Evolutionary conservation across 2,113 vertebrate species (phyloP), one percentile per base, ranked within the genome.

Genomic region (Hassar affinis): DNA sequence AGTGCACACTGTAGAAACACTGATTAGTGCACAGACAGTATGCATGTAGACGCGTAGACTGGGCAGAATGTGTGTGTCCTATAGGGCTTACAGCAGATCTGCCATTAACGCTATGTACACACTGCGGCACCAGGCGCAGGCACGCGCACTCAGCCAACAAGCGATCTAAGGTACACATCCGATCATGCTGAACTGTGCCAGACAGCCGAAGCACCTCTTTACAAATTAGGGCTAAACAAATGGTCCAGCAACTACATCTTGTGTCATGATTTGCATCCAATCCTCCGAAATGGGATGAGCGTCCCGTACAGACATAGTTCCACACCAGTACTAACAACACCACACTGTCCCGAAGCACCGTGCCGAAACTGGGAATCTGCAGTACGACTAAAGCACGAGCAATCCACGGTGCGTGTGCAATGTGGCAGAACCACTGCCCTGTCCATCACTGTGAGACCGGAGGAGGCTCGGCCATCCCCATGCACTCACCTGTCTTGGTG

Each of bases 401-500:
- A 6, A 45, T 72, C 1, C 47, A 72, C 75, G 9, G 10, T 45
- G 56, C 22, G 76, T 57, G 51, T 78, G 20, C 42, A 78, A 78
- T 38, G 25, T 74, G 0, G 14, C 9, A 42, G 25, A 68, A 38
- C 25, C 66, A 12, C 38, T 4, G 17, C 27, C 18, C 33, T 22
- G 2, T 22, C 38, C 38, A 51, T 51, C 15, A 49, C 3, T 30
- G 38, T 17, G 22, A n/a, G 38, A 71, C 18, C 38, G 17, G 42
- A 52, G 14, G 17, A 27, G 49, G 38, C 2, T 6, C 27, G 4
- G 9, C 51, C 18, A 56, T 78, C 64, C 64, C 38, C 14, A 1
- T 49, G 42, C 35, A 93, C 95, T 93, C 93, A 96, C 95, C 95
- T 88, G 89, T 88, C 87, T 90, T 89, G 80, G 93, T 89, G 0